Evolutionary conservation across 2,888 invertebrate species (phyloP), one percentile per base, ranked within the genome.

Genomic region (Agonopterix arenella): DNA sequence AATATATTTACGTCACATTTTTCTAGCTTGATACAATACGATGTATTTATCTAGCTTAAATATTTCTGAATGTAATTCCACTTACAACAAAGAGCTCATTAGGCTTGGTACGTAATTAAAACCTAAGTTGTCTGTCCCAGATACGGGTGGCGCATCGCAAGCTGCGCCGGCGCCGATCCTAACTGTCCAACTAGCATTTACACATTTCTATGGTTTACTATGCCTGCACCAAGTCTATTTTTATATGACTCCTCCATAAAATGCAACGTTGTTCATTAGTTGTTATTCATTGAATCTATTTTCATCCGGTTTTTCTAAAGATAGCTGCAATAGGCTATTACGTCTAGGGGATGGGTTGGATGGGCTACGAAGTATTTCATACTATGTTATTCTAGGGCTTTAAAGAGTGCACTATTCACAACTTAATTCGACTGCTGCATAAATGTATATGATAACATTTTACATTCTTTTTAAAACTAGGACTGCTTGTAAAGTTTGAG

Each of bases 121-220:
- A 79, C 77, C 73, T 77, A 77, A 82, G 82, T 80, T 71, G 80
- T 76, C 68, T 77, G 86, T 84, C 79, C 85, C 76, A 81, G 76
- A 75, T 84, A 85, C 88, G 79, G 74, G 76, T 57, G 66, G 74
- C 72, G 88, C 86, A 85, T 88, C 73, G 69, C 79, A 85, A 86
- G 70, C 73, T 73, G 67, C 71, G 62, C 55, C 73, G 89, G 88
- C 88, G 89, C 89, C 89, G 68, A 54, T 59, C 62, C 76, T 88
- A 88, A 89, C 89, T 89, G 88, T 89, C 74, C 76, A 69, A 65
- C 72, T 36, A 10, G 8, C 36, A 47, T 47, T 47, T 47, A 43
- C 47, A 47, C 47, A 43, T 36, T 8, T 43, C 47, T 43, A 47
- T 36, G 43, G 36, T 47, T 18, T 43, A 47, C 36, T 36, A 16